Base-by-base conservation (phyloP, 2,888 invertebrate species). In the Andrena haemorrhoa region DNA sequence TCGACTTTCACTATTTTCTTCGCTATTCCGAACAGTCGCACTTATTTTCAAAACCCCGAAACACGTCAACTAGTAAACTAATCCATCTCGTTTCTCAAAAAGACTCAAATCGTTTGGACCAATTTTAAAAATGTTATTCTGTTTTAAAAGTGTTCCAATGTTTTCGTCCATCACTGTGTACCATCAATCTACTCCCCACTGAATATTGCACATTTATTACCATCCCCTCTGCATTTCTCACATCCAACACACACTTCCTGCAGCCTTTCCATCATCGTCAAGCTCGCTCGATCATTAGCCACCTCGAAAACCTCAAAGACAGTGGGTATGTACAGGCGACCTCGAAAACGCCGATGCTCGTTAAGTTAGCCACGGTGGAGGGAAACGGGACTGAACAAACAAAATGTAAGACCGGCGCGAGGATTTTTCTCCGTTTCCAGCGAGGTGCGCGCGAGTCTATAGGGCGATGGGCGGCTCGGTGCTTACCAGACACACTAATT, bases 401-500 rank as follows among this genome's bases (percentile, higher is more conserved):
- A 12, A 29, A 56, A 51, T 1, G 10, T n/a, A 49, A 47, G 49
- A 20, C 23, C 12, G 7, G 12, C 8, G 31, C n/a, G 31, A 76
- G 47, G 23, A 70, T 70, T 60, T 60, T 41, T 26, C 10, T 35
- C 47, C 20, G 64, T 51, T 49, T 64, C 69, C 20, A n/a, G 47
- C 6, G 3, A 61, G 41, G 10, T 66, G 49, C 12, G 5, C 69
- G 63, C 76, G 53, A 8, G 64, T 77, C 66, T 35, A 58, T 49
- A 49, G 31, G 31, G 56, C 53, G 12, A 47, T 31, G n/a, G n/a
- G 20, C 63, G n/a, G 26, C 49, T 23, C 60, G 58, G 26, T 60
- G 56, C 41, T 64, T 47, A 69, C 31, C 65, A 66, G 66, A 64
- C 69, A 51, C 51, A 31, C 71, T 76, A 82, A 82, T 82, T 82